Percentiles rank a stretch among this genome's conserved stretches.
phyloP scores from a whole-genome alignment of 2,888 invertebrate species.

The Caenorhabditis sp. region DNA sequence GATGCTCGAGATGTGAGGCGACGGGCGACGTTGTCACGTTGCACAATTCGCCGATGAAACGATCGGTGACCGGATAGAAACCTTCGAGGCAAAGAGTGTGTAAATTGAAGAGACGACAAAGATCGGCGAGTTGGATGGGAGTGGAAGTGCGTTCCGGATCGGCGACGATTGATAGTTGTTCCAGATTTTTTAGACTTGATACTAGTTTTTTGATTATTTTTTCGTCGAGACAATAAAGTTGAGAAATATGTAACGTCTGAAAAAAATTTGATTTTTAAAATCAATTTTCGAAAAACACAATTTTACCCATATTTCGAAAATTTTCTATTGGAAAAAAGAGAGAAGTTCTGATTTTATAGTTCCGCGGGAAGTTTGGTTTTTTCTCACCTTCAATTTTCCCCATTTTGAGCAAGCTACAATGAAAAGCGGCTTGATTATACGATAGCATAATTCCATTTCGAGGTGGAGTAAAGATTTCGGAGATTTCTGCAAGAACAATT shows the following conservation, averaged over 20 bases:
- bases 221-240: neutral
- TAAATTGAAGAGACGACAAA: constrained; percentile 33
- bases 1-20: constrained; percentile 12
- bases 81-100: constrained; percentile 51
- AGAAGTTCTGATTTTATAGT: too few species aligned
- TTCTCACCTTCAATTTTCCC: constrained; percentile 11
- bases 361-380: too few species aligned
- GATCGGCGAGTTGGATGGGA: constrained; percentile 4
- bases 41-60: constrained; percentile 36
- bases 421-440: constrained; percentile 17
- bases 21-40: constrained; percentile 14
- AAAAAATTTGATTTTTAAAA: too few species aligned
- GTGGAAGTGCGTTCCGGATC: constrained; percentile 9
- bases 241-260: constrained; percentile 7
- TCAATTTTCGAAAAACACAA: too few species aligned
- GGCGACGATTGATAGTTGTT: constrained; percentile 23
- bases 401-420: constrained; percentile 18
- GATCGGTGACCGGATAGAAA: constrained; percentile 45
- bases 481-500: constrained; percentile 30
- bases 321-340: too few species aligned
- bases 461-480: constrained; percentile 32
- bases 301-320: too few species aligned
- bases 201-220: neutral
- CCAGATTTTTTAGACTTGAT: constrained; percentile 4
- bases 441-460: constrained; percentile 46